These are phyloP conservation scores for Dryomyza anilis DNA, from an alignment of 2,888 invertebrate species.

Conservation along the genomic window DNA sequence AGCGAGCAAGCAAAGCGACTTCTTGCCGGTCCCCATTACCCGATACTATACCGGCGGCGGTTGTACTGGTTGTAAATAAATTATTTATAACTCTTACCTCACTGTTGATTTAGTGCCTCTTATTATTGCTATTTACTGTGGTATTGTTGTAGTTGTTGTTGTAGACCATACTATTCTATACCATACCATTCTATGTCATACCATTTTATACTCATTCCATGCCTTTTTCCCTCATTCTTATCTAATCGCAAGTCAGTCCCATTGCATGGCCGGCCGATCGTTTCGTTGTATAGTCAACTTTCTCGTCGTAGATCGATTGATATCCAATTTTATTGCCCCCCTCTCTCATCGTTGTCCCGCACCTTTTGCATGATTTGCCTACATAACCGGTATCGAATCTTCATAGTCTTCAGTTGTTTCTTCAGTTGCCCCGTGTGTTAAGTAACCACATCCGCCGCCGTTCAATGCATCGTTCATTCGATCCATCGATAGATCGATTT, in stretches of 20 bases:
- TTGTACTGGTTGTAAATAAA: constrained; percentile 47
- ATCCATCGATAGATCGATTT: neutral
- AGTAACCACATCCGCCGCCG: neutral
- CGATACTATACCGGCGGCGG: neutral
- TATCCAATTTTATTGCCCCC: constrained; percentile 10
- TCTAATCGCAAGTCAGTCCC: constrained; percentile 36
- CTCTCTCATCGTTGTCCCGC: constrained; percentile 6
- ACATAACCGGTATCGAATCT: neutral
- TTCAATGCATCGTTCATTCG: neutral
- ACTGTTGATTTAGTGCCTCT: constrained; percentile 55
- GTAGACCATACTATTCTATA: neutral
- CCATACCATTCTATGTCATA: neutral
- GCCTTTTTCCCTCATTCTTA: constrained; percentile 24
- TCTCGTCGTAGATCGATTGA: neutral
- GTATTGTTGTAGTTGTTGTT: constrained; percentile 41
- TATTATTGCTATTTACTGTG: constrained; percentile 32
- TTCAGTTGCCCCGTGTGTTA: no score
- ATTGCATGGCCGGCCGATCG: neutral
- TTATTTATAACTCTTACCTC: constrained; percentile 51
- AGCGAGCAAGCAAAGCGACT: no score
- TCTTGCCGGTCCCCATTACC: neutral
- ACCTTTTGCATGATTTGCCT: constrained; percentile 6
- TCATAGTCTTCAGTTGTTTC: neutral
- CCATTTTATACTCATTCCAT: neutral
- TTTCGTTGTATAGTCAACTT: neutral